Conservation (phyloP, 2,797 vertebrate species). For the Cichlasoma orientale region DNA sequence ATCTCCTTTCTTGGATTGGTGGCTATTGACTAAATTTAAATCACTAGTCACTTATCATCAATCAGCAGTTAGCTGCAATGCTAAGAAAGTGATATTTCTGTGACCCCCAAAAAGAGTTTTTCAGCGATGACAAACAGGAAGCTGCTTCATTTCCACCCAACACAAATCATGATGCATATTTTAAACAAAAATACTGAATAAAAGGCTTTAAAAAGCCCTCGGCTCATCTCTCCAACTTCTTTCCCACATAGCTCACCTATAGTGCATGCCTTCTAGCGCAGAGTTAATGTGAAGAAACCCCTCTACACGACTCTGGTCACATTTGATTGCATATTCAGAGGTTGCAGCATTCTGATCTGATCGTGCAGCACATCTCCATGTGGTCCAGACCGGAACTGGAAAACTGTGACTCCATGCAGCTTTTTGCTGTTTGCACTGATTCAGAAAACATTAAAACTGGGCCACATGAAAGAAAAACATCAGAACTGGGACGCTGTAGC, state of each 20-base stretch:
- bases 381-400: constrained; percentile 11
- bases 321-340: not conserved
- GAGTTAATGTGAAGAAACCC: not conserved
- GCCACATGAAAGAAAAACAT: constrained; percentile 31
- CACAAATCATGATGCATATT: not conserved
- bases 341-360: constrained; percentile 4
- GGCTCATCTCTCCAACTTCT: not conserved
- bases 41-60: not conserved
- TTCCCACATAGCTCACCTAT: not conserved
- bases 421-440: constrained; percentile 40
- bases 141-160: not conserved
- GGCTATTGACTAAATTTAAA: not conserved
- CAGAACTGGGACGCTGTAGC: constrained; percentile 35
- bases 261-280: not conserved
- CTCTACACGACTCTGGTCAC: not conserved
- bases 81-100: not conserved
- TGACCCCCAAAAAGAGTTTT: not conserved
- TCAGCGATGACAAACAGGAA: not conserved
- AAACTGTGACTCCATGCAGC: constrained; percentile 14
- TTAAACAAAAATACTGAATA: not conserved
- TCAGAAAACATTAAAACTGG: constrained; percentile 53
- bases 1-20: not conserved
- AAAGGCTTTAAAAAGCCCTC: fast-evolving
- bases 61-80: not conserved
- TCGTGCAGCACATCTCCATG: not conserved